Evolutionary conservation across 1,140 invertebrate species (phyloP), one percentile per base, ranked within the genome.

Genomic region (Venturia canescens): DNA sequence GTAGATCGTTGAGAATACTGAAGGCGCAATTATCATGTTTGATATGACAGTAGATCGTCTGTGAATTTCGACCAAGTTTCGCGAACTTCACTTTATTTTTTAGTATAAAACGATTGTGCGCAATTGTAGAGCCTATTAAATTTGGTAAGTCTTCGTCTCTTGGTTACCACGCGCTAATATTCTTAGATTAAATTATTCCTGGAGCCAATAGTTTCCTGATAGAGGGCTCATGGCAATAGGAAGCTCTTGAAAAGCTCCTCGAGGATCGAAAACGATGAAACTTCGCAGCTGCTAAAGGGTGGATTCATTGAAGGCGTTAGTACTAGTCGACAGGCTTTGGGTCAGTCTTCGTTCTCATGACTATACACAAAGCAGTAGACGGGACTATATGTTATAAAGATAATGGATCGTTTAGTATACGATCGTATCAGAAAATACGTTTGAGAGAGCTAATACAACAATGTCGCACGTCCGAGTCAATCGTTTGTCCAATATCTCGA

Each of bases 381-480:
- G 48, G n/a, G n/a, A 53, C 50, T n/a, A 7, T 53, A n/a, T 21
- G n/a, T 53, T 3, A 53, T 1, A n/a, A 1, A 18, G 50, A 53
- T 53, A 53, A 21, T n/a, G n/a, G 50, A 44, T 44, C 50, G 50
- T 53, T 53, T 53, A 53, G 50, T 9, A 1, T 7, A 18, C 18
- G 26, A 15, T 23, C 57, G 34, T 77, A 77, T 77, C 75, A 60
- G 75, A 31, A 60, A 66, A 77, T 44, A 34, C 34, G 57, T 66
- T 77, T 31, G 34, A 26, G 27, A 34, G 57, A 77, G 75, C 75
- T 66, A 77, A 77, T 77, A 77, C 75, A 77, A 77, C 75, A 77
- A 66, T 77, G 75, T 77, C 75, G 57, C 23, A 77, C 75, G 75
- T 77, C 75, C 57, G 57, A 77, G 75, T 66, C 75, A 77, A 77